Evolutionary conservation across 2,888 invertebrate species (phyloP).

Genomic region (Graphium colonna): DNA sequence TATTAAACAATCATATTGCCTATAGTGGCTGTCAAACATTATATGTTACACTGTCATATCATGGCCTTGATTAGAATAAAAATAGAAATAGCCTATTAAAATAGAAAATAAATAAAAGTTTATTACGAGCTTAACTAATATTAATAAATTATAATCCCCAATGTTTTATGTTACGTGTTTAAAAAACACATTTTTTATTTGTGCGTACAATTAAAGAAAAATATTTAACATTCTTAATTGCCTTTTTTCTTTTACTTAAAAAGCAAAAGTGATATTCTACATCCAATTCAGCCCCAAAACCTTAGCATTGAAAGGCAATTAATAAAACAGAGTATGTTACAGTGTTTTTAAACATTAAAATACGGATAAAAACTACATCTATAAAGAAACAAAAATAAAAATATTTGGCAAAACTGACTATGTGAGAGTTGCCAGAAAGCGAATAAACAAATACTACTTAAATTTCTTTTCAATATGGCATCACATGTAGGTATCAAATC

Average conservation of each 20-base stretch:
- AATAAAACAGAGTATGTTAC: constrained; percentile 17
- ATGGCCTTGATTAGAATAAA: constrained; percentile 5
- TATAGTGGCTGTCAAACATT: neutral
- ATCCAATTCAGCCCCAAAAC: too few species aligned
- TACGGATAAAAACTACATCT: neutral
- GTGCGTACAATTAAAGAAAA: constrained; percentile 9
- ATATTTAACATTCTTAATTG: neutral
- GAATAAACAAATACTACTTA: neutral
- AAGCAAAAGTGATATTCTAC: neutral
- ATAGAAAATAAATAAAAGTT: constrained; percentile 19
- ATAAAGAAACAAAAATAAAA: constrained; percentile 4
- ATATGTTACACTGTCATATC: neutral
- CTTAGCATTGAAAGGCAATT: too few species aligned
- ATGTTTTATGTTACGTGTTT: neutral
- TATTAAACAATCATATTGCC: neutral
- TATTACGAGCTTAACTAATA: neutral
- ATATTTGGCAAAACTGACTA: constrained; percentile 25
- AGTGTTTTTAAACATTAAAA: constrained; percentile 4
- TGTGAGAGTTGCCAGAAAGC: constrained; percentile 20
- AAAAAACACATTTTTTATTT: constrained; percentile 1
- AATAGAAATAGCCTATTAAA: neutral
- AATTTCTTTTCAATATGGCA: constrained; percentile 13
- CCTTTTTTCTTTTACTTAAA: neutral
- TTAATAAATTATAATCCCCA: constrained; percentile 11
- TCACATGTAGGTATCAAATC: constrained; percentile 12